Percentiles rank a stretch among this genome's conserved stretches.
These are phyloP conservation scores for Pteropus alecto DNA, from an alignment of 2,113 vertebrate species.

Conservation along the genomic window DNA sequence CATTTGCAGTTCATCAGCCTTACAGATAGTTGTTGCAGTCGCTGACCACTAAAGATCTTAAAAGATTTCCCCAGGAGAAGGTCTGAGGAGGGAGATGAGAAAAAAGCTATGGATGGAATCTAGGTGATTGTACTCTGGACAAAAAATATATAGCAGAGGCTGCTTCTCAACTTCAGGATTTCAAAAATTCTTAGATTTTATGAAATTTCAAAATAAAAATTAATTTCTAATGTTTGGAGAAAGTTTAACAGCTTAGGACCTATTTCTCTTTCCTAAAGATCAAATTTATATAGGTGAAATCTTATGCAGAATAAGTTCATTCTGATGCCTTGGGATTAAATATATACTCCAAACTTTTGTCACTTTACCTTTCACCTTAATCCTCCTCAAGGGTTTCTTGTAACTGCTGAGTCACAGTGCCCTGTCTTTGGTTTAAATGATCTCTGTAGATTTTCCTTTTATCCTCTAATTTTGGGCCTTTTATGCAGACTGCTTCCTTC, in stretches of 20 bases:
- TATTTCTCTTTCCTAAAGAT: background rate
- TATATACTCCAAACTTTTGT: background rate
- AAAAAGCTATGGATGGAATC: background rate
- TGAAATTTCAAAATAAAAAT: background rate
- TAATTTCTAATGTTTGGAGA: background rate
- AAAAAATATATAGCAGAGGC: background rate
- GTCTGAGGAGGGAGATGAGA: background rate
- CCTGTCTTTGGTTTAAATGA: background rate
- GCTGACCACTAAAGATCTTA: background rate
- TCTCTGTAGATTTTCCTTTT: background rate
- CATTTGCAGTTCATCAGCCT: background rate
- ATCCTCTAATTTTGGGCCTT: background rate
- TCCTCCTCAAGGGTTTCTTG: background rate
- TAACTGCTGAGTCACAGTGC: background rate
- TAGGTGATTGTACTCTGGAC: background rate
- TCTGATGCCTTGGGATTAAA: background rate
- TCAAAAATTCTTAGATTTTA: background rate
- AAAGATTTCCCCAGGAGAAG: background rate
- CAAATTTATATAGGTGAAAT: fast-evolving
- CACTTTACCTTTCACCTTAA: background rate
- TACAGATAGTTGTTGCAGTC: background rate
- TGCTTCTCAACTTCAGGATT: background rate
- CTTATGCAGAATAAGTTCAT: background rate
- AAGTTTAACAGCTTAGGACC: background rate
- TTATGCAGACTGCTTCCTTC: background rate